Evolutionary conservation across 2,797 vertebrate species (phyloP), one percentile per base, ranked within the genome.

Genomic region (Telmatherina bonti): DNA sequence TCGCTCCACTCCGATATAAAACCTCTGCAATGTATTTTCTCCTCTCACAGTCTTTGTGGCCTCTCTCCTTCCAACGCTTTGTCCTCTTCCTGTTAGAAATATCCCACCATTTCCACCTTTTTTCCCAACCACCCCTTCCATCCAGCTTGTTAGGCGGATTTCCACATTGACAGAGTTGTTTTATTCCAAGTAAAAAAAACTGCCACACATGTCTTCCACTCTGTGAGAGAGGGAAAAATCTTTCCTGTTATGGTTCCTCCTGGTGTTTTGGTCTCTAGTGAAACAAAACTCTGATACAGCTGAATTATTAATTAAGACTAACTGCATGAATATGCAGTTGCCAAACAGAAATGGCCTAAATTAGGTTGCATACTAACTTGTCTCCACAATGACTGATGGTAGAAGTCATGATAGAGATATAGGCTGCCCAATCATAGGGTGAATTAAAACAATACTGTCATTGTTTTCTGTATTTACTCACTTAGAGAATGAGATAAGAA

Each of bases 301-400:
- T 83, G 57, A 83, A 85, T 87, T 70, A 89, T 87, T 85, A 53
- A 79, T 56, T 9, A 58, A 74, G 43, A 56, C 70, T 78, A 78
- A 83, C 70, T 71, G 52, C 35, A 57, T 74, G 47, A 38, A 70
- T 67, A 36, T 73, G 49, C 62, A 52, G 27, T 63, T 60, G 53
- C 43, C 43, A 54, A 52, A 67, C 51, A 75, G 11, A 73, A 62
- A 67, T 24, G 27, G 8, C 36, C 36, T 70, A 18, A 63, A 63
- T 63, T 33, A 38, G 2, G n/a, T 35, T 55, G 2, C 54, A 22
- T 52, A 49, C 61, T 68, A 49, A 54, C 13, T 11, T 9, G 30
- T 13, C 12, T 36, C 55, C 43, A 24, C 65, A 33, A 15, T 52
- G 31, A n/a, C 24, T 56, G 35, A 58, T 68, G 54, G 20, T 30